Conservation (phyloP, 1,140 invertebrate species). For the Musca vetustissima region DNA sequence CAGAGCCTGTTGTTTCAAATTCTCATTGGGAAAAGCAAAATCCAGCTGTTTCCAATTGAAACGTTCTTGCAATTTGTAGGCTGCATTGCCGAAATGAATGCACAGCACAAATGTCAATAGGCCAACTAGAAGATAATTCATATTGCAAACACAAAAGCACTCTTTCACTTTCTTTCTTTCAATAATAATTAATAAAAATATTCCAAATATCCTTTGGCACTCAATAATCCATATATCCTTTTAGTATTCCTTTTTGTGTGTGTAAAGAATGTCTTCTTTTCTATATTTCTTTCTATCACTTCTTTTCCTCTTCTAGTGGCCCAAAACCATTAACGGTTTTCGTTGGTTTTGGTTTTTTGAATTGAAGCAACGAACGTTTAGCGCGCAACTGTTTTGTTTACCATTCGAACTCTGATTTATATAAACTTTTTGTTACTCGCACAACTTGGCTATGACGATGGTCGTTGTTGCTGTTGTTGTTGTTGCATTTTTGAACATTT, state of each 20-base stretch:
- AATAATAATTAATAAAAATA: background rate
- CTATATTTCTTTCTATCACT: too few species aligned
- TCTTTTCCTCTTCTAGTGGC: too few species aligned
- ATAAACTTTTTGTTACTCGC: slow-evolving; percentile 21
- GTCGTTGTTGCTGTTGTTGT: slow-evolving; percentile 2
- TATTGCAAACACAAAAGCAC: background rate
- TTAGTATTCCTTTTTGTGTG: background rate
- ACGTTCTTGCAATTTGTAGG: slow-evolving; percentile 66
- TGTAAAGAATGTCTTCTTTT: too few species aligned
- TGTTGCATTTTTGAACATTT: background rate
- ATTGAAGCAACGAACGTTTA: background rate
- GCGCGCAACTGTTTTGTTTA: slow-evolving; percentile 19
- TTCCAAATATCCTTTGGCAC: background rate
- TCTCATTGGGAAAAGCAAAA: slow-evolving; percentile 68
- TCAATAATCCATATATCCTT: background rate
- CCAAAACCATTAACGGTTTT: background rate
- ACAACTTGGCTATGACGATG: background rate
- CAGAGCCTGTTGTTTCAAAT: slow-evolving; percentile 64
- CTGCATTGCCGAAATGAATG: slow-evolving; percentile 38
- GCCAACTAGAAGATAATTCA: background rate
- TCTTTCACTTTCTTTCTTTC: background rate
- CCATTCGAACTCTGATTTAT: slow-evolving; percentile 8
- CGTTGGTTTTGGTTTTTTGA: too few species aligned
- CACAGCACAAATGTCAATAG: slow-evolving; percentile 2
- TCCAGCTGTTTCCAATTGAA: slow-evolving; percentile 76